Conservation (phyloP, 2,888 invertebrate species). For the Protophormia terraenovae region DNA sequence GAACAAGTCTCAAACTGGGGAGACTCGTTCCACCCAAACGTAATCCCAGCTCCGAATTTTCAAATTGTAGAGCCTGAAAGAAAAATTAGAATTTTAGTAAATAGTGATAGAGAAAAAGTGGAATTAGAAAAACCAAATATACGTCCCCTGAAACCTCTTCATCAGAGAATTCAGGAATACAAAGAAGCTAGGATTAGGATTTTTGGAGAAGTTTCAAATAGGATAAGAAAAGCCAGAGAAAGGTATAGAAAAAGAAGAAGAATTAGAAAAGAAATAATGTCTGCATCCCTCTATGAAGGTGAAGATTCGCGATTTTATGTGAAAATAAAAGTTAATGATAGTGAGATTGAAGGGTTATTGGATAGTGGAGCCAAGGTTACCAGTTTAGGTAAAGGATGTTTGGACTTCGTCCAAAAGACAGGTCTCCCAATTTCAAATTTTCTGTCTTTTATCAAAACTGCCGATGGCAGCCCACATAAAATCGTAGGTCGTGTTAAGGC, state of each 20-base stretch:
- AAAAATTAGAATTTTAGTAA: too few relatives aligned
- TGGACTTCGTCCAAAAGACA: background rate
- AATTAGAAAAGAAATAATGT: background rate
- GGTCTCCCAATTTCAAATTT: background rate
- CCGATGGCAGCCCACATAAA: slow-evolving; percentile 12
- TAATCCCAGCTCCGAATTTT: background rate
- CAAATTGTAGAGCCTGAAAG: background rate
- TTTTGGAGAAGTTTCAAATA: background rate
- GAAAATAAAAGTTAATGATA: background rate
- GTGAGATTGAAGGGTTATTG: background rate
- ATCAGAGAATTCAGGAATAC: background rate
- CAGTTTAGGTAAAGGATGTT: background rate
- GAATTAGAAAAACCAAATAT: background rate
- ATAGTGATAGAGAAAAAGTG: too few relatives aligned
- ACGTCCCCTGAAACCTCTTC: background rate
- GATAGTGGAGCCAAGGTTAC: slow-evolving; percentile 23
- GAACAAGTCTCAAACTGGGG: slow-evolving; percentile 1
- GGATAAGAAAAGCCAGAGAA: background rate
- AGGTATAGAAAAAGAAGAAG: background rate
- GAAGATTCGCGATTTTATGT: slow-evolving; percentile 1
- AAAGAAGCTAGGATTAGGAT: background rate
- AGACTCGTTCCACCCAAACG: background rate
- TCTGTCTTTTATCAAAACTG: background rate
- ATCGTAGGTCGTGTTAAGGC: background rate
- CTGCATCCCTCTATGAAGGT: background rate